Base-by-base conservation (phyloP, 2,888 invertebrate genomes). In the Lepidochrysops patricia region DNA sequence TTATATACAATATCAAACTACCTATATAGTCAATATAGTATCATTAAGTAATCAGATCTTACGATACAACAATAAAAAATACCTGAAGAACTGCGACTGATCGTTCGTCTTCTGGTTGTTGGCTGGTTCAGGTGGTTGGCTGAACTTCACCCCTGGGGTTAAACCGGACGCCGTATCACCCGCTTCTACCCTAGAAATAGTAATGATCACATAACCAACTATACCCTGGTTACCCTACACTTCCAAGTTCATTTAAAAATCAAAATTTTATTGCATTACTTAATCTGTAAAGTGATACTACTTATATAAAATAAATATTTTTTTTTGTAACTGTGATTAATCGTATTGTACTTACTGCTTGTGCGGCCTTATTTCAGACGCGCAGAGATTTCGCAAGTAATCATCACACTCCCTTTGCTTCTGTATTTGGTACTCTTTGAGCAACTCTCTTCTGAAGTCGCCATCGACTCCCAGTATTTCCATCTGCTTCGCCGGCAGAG, bases 351-450 rank as follows among this genome's bases (percentile, higher is more conserved):
- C 79, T 79, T 74, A 88, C 87, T 76, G 76, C 73, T 84, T 80
- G 69, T 79, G 84, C 64, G 76, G 80, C 69, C 80, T 75, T 67
- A 79, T 67, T 64, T 88, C 86, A 1, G 84, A 74, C 19, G 87
- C 80, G 73, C 84, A 83, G 15, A 89, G 77, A 72, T 84, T 87
- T 57, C 87, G 80, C 2, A 89, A 70, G 68, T 89, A 89, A 67
- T 85, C 87, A 70, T 89, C 88, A 68, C 88, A 88, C 73, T 88
- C 89, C 57, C 92, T 91, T 76, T 94, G 93, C 72, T 94, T 94
- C 71, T 94, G 93, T 67, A 93, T 92, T 77, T 96, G 95, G 75
- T 94, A 96, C 75, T 96, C 95, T 72, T 94, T 94, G 70, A 95
- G 91, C 61, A 96, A 81, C 73, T 96, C 95, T 56, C 94, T 91